phyloP scores from a whole-genome alignment of 2,113 vertebrate species.

The Catagonus wagneri region DNA sequence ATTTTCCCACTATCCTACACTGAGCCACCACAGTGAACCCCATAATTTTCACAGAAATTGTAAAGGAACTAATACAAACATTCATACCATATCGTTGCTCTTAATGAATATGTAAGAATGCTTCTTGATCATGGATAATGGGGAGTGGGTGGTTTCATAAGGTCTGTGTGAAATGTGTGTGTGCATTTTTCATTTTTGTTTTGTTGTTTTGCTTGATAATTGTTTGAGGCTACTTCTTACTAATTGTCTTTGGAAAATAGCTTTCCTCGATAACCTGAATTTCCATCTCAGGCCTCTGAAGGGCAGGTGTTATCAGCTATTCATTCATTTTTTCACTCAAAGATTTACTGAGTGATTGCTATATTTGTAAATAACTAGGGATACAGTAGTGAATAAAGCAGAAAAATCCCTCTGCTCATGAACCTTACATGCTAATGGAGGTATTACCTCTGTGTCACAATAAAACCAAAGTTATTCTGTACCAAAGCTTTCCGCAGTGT shows the following conservation, averaged over 20 bases:
- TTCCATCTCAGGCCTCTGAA: not conserved
- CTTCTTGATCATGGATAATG: not conserved
- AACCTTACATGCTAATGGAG: no score
- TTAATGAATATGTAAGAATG: not conserved
- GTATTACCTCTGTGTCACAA: no score
- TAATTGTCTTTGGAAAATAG: not conserved
- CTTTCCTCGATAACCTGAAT: not conserved
- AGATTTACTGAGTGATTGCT: not conserved
- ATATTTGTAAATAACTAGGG: not conserved
- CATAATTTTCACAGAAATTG: not conserved
- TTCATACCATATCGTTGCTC: not conserved
- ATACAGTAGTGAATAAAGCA: not conserved
- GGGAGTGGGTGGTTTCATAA: not conserved
- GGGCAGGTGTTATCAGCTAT: not conserved
- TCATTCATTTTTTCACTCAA: not conserved
- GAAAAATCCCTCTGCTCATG: not conserved
- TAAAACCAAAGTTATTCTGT: no score
- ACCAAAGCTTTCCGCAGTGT: no score
- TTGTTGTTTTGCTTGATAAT: not conserved
- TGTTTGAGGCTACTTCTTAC: not conserved
- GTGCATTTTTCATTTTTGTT: not conserved
- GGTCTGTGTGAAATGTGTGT: not conserved
- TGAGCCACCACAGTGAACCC: no score
- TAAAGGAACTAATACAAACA: not conserved
- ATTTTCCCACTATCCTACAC: accelerated